Conservation (phyloP, 2,797 vertebrate genomes). For the Merluccius polli region DNA sequence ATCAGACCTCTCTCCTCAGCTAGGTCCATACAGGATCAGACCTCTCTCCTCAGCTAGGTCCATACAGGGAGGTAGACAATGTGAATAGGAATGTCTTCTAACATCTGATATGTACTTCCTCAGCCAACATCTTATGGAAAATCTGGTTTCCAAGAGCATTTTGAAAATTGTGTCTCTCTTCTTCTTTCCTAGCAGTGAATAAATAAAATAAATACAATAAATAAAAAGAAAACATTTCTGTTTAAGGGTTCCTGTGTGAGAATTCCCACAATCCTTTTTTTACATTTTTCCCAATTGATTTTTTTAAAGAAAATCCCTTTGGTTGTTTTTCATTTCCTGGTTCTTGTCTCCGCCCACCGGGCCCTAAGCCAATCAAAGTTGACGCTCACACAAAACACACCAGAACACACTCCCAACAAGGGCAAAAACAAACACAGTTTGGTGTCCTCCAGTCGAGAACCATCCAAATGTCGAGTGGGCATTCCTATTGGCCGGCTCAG, state of each 20-base stretch:
- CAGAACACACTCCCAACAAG: neutral
- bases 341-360: neutral
- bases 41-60: too few relatives aligned
- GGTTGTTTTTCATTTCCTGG: neutral
- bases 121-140: conserved; percentile 4
- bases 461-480: neutral
- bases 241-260: neutral
- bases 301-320: neutral
- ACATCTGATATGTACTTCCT: neutral
- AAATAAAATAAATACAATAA: neutral
- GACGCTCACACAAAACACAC: neutral
- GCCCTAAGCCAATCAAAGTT: neutral
- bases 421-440: neutral
- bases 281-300: neutral
- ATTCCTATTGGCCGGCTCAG: neutral
- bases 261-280: neutral
- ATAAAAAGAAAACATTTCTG: neutral
- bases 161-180: conserved; percentile 17
- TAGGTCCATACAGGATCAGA: too few relatives aligned
- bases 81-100: neutral
- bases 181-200: conserved; percentile 2
- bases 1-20: too few relatives aligned
- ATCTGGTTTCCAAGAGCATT: neutral
- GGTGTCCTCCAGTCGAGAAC: conserved; percentile 13
- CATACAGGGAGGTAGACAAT: too few relatives aligned